Evolutionary conservation across 2,113 vertebrate species (phyloP).

Genomic region (Rhinoptilus africanus): DNA sequence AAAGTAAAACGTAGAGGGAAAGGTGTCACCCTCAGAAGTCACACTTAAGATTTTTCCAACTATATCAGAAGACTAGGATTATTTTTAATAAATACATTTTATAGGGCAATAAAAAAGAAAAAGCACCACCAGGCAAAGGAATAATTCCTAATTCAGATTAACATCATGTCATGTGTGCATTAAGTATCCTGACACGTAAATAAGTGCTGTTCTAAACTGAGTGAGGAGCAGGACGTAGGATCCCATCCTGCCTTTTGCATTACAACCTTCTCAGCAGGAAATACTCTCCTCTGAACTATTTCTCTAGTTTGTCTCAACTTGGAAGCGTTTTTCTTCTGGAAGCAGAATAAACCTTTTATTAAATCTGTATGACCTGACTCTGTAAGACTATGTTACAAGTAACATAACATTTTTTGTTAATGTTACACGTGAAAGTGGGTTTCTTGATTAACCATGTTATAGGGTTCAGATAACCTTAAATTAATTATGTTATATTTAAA

Average conservation of each 20-base stretch:
- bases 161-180: fast-evolving
- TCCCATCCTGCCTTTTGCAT: neutral
- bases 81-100: neutral
- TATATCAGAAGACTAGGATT: neutral
- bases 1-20: neutral
- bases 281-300: neutral
- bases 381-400: neutral
- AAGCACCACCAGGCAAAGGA: neutral
- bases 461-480: neutral
- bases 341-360: neutral
- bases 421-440: neutral
- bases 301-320: neutral
- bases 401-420: neutral
- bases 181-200: neutral
- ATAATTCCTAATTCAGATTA: neutral
- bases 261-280: neutral
- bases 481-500: neutral
- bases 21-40: neutral
- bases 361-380: neutral
- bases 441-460: neutral
- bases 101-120: neutral
- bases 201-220: neutral
- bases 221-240: neutral
- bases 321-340: neutral
- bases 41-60: neutral